Conservation (phyloP, 2,113 vertebrate genomes). For the Hippocampus zosterae region DNA sequence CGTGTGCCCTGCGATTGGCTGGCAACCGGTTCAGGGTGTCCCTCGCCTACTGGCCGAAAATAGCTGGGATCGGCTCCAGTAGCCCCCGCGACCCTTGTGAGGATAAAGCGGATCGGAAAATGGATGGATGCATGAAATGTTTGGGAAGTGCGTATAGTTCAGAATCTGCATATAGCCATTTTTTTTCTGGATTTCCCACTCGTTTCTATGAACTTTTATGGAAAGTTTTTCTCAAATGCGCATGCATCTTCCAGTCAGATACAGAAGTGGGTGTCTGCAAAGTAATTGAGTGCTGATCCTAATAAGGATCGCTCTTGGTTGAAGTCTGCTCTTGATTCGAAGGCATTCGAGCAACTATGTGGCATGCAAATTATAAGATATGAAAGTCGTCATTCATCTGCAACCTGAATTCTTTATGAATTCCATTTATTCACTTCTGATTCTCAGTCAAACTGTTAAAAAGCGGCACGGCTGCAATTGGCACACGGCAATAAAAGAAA, state of each 20-base stretch:
- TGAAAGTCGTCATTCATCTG: slow-evolving; percentile 19
- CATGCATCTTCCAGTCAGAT: background rate
- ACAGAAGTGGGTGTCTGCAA: background rate
- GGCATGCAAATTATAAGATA: slow-evolving; percentile 12
- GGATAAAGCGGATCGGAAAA: no score
- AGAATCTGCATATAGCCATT: background rate
- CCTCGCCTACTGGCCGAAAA: no score
- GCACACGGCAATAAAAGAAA: background rate
- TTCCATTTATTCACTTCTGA: background rate
- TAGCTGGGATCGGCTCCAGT: no score
- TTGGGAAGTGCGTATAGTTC: background rate
- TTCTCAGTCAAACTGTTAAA: background rate
- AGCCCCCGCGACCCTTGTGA: no score
- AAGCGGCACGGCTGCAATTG: background rate
- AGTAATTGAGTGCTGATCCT: background rate
- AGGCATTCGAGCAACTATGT: background rate
- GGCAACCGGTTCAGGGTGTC: no score
- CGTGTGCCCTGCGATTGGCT: no score
- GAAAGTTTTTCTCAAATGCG: background rate
- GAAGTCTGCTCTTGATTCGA: background rate
- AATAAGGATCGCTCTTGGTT: background rate
- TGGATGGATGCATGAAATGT: no score
- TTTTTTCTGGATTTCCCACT: background rate
- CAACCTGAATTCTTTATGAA: slow-evolving; percentile 10
- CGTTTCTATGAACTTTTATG: background rate